These are phyloP conservation scores for Elegia similella DNA, from an alignment of 2,888 invertebrate species.

Conservation along the genomic window DNA sequence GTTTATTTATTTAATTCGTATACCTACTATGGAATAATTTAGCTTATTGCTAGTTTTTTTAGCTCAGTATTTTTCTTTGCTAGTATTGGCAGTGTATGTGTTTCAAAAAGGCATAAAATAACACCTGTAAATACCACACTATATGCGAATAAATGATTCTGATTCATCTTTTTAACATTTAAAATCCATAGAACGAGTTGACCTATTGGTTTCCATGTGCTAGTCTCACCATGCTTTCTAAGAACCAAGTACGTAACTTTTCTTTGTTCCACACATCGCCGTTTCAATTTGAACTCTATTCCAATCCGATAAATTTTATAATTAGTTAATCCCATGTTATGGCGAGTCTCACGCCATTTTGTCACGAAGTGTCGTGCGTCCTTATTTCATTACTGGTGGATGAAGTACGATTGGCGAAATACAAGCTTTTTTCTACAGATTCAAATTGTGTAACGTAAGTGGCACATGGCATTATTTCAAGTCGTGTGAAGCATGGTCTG, in stretches of 20 bases:
- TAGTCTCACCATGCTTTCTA: constrained; percentile 53
- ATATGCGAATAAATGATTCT: too few relatives aligned
- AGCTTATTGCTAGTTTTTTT: too few relatives aligned
- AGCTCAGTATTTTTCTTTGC: too few relatives aligned
- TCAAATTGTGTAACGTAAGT: background rate
- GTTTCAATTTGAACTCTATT: constrained; percentile 39
- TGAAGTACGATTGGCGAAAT: constrained; percentile 5
- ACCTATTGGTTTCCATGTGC: background rate
- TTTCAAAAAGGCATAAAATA: too few relatives aligned
- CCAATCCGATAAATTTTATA: constrained; percentile 27
- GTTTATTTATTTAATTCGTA: too few relatives aligned
- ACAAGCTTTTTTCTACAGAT: background rate
- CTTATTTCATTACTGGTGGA: constrained; percentile 53
- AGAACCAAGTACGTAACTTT: constrained; percentile 37
- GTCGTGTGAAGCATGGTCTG: background rate
- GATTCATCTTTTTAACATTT: too few relatives aligned
- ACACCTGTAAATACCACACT: too few relatives aligned
- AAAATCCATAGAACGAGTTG: too few relatives aligned
- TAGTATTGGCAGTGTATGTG: too few relatives aligned
- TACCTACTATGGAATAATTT: too few relatives aligned
- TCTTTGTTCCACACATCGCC: constrained; percentile 26
- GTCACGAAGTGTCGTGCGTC: constrained; percentile 70
- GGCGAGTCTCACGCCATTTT: constrained; percentile 50
- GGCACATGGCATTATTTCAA: background rate
- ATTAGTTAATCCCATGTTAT: constrained; percentile 25